Conservation (phyloP, 1,140 invertebrate species). For the Trichomalopsis sarcophagae region DNA sequence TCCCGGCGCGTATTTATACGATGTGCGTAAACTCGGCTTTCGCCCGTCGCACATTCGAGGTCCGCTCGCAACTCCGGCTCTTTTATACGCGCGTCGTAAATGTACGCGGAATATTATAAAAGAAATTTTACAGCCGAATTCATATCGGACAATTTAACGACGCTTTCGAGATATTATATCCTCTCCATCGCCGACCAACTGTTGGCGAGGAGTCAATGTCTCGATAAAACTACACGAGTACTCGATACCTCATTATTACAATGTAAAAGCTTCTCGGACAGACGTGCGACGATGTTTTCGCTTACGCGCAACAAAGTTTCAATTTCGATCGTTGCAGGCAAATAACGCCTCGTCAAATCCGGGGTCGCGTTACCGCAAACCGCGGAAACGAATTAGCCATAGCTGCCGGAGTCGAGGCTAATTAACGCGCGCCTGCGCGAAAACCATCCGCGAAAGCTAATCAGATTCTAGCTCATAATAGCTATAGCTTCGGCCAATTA, state of each 20-base stretch:
- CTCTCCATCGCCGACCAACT: background rate
- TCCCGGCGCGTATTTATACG: too few relatives aligned
- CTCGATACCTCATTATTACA: too few relatives aligned
- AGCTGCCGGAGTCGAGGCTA: background rate
- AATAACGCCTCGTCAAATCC: background rate
- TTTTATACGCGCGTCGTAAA: background rate
- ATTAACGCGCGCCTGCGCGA: background rate
- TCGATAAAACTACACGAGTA: background rate
- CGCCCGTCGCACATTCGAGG: too few relatives aligned
- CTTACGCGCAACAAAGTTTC: too few relatives aligned
- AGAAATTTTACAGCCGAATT: slow-evolving; percentile 2
- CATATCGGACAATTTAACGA: background rate
- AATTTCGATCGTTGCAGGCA: too few relatives aligned
- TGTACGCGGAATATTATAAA: background rate
- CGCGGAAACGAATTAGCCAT: background rate
- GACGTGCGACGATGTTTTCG: too few relatives aligned
- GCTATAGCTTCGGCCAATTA: slow-evolving; percentile 8
- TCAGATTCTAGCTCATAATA: background rate
- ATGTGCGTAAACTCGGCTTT: too few relatives aligned
- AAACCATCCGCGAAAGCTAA: too few relatives aligned
- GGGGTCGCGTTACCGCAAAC: background rate
- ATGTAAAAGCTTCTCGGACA: too few relatives aligned
- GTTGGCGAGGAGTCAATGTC: background rate
- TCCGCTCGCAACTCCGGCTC: background rate
- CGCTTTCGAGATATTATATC: background rate